Conservation (phyloP, 2,797 vertebrate species). For the Valencia hispanica region DNA sequence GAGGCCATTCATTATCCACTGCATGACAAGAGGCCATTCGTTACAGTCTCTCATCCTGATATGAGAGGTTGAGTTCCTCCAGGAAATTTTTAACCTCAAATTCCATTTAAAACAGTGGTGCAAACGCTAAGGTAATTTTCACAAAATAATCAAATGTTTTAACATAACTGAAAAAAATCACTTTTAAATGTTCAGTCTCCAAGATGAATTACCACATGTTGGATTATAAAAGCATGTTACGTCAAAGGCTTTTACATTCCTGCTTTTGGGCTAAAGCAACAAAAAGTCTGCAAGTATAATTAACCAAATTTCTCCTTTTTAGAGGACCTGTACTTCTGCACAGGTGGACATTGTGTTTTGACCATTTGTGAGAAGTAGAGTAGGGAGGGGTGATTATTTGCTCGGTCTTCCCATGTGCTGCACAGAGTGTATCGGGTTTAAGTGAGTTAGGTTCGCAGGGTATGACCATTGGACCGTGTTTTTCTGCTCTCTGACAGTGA, state of each 20-base stretch:
- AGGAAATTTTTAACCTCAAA: conserved; percentile 43
- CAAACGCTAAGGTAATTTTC: conserved; percentile 16
- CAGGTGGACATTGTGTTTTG: conserved; percentile 17
- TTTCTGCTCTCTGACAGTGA: conserved; percentile 55
- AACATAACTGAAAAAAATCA: conserved; percentile 2
- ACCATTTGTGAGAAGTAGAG: conserved; percentile 24
- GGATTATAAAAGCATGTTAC: not conserved
- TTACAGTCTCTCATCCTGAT: conserved; percentile 67
- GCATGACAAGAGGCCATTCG: conserved; percentile 65
- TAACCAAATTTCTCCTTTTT: not conserved
- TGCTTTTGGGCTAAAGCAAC: not conserved
- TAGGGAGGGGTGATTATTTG: conserved; percentile 33
- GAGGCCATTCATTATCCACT: conserved; percentile 61
- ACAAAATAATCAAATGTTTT: conserved; percentile 5
- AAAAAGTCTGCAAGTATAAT: conserved; percentile 10
- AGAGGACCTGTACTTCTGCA: conserved; percentile 2
- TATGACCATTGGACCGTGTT: conserved; percentile 39
- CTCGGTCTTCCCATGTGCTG: conserved; percentile 45
- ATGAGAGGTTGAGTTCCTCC: conserved; percentile 53
- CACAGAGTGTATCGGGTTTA: conserved; percentile 62
- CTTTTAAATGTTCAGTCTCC: conserved; percentile 10
- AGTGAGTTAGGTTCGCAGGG: conserved; percentile 35
- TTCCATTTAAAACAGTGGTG: conserved; percentile 29
- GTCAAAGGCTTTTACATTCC: not conserved
- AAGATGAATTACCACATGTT: not conserved